Percentiles rank a stretch among this genome's conserved stretches.
Conservation (phyloP, 1,140 invertebrate genomes). For the Penaeus indicus region DNA sequence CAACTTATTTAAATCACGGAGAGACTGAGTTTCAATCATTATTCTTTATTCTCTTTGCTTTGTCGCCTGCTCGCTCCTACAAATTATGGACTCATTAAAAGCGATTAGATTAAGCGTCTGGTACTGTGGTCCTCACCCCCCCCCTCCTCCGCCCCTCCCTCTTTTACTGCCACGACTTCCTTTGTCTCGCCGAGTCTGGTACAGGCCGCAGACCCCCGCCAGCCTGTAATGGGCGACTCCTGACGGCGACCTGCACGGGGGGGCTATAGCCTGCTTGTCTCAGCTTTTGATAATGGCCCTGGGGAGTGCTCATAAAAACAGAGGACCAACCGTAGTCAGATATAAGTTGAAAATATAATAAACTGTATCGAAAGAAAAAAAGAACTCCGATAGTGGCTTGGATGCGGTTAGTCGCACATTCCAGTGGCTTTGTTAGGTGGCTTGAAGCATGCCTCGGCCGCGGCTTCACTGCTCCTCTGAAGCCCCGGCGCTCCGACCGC, state of each 20-base stretch:
- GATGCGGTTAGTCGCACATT: no score
- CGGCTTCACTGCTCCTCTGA: no score
- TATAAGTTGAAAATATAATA: slow-evolving; percentile 23
- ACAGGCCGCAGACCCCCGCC: slow-evolving; percentile 44
- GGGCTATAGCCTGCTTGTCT: slow-evolving; percentile 28
- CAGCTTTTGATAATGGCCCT: slow-evolving; percentile 31
- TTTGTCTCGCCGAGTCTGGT: slow-evolving; percentile 41
- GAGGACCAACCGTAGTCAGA: slow-evolving; percentile 14
- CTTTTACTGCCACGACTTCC: slow-evolving; percentile 46
- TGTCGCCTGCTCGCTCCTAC: slow-evolving; percentile 39
- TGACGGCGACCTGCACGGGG: slow-evolving; percentile 37
- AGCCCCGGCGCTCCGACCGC: no score
- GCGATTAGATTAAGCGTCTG: slow-evolving; percentile 49
- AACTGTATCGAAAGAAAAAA: slow-evolving; percentile 11
- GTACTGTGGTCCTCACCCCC: slow-evolving; percentile 25
- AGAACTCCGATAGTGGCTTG: no score
- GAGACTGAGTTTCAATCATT: slow-evolving; percentile 44
- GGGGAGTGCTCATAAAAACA: slow-evolving; percentile 29
- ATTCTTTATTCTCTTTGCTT: slow-evolving; percentile 27
- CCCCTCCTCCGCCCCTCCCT: slow-evolving; percentile 3
- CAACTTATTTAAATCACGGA: slow-evolving; percentile 46
- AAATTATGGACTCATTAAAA: slow-evolving; percentile 50
- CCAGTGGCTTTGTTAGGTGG: no score
- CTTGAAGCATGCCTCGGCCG: no score
- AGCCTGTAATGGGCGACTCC: slow-evolving; percentile 52